These are phyloP conservation scores for Heliconius charithonia DNA, from an alignment of 2,888 invertebrate species.

Conservation along the genomic window DNA sequence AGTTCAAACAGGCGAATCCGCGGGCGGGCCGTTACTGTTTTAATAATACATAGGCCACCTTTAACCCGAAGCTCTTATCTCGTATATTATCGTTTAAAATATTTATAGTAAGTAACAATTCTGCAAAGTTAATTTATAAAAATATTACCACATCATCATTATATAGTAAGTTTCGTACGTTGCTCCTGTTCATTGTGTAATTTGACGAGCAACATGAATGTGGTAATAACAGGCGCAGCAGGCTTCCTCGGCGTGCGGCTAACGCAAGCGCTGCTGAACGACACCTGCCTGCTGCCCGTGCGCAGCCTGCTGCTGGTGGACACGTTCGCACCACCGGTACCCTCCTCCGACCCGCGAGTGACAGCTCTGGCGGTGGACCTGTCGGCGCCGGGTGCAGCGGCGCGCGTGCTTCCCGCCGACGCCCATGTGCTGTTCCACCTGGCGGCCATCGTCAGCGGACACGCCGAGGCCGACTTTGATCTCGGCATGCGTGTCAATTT, in stretches of 20 bases:
- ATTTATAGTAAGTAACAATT: background rate
- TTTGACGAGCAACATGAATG: constrained; percentile 56
- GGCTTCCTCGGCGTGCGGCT: constrained; percentile 66
- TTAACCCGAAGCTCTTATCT: constrained; percentile 15
- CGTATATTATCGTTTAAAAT: background rate
- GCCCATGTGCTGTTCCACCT: constrained; percentile 67
- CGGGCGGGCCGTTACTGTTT: background rate
- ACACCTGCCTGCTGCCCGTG: constrained; percentile 53
- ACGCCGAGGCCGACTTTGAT: constrained; percentile 71
- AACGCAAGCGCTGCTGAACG: constrained; percentile 56
- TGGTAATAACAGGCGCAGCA: constrained; percentile 69
- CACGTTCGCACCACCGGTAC: constrained; percentile 35
- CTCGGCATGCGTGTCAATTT: constrained; percentile 70
- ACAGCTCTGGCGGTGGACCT: constrained; percentile 54
- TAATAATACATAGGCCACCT: background rate
- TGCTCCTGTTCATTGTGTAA: background rate
- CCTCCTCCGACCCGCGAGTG: constrained; percentile 54
- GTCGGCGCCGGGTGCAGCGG: constrained; percentile 55
- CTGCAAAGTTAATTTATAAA: background rate
- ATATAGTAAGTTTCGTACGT: background rate
- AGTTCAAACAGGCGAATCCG: background rate
- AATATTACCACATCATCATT: background rate
- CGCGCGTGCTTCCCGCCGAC: constrained; percentile 49
- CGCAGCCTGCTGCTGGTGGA: constrained; percentile 59
- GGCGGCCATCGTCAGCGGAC: constrained; percentile 74